Evolutionary conservation across 2,113 vertebrate species (phyloP).

Genomic region (Zeus faber): DNA sequence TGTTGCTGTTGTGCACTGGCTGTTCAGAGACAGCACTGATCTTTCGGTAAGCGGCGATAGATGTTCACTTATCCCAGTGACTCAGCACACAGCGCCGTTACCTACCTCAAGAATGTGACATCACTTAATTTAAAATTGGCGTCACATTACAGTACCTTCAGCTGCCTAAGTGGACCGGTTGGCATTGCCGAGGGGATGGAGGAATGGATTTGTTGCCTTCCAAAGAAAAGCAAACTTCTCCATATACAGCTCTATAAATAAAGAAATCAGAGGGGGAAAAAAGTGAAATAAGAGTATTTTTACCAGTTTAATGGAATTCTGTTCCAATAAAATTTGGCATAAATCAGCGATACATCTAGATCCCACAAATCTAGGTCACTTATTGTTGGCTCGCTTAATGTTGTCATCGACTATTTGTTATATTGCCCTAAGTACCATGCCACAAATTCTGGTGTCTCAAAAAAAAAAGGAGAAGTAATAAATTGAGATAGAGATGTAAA

Average conservation of each 20-base stretch:
- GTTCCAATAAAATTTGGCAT: no score
- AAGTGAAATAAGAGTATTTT: no score
- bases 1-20: no score
- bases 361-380: no score
- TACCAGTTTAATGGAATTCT: no score
- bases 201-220: slow-evolving; percentile 10
- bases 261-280: no score
- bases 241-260: slow-evolving; percentile 9
- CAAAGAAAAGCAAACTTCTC: not conserved
- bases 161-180: slow-evolving; percentile 42
- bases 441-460: no score
- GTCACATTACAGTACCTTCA: slow-evolving; percentile 51
- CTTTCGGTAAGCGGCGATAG: slow-evolving; percentile 24
- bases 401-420: slow-evolving; percentile 26
- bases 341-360: no score
- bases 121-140: slow-evolving; percentile 52
- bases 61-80: slow-evolving; percentile 39
- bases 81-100: slow-evolving; percentile 52
- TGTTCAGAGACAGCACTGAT: no score
- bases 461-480: no score
- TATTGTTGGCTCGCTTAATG: slow-evolving; percentile 35
- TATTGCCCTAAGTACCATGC: slow-evolving; percentile 26
- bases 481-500: no score
- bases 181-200: slow-evolving; percentile 38
- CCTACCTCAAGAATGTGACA: slow-evolving; percentile 40